Evolutionary conservation across 1,140 invertebrate species (phyloP), one percentile per base, ranked within the genome.

Genomic region (Linepithema humile): DNA sequence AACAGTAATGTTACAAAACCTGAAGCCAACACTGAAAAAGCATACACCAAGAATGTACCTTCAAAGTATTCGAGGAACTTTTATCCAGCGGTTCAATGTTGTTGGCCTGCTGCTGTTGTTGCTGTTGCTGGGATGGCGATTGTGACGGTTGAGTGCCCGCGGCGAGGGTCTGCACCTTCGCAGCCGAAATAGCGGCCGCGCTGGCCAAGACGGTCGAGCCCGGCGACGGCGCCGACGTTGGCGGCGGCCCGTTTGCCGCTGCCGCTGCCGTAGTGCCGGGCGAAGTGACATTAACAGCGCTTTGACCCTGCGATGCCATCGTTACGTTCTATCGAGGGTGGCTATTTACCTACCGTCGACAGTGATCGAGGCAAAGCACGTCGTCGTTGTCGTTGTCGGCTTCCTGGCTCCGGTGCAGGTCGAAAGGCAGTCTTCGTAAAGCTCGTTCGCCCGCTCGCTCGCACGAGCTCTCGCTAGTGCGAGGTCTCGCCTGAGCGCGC

Each of bases 1-100:
- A 64, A 23, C 32, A 40, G 4, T 23, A 10, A 29, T 17, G 23
- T 10, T 26, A 29, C 23, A 60, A 26, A 5, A 38, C 48, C 43
- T 48, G 29, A 20, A 23, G 32, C 38, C 10, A 50, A 69, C 20
- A 12, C 32, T 12, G 38, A 74, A 26, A 57, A 3, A 53, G 40
- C 1, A 3, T 57, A 48, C 1, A 0, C 10, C 10, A 43, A 10
- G 15, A 35, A n/a, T 7, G 17, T 91, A 94, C 94, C 91, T 94
- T 94, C 6, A 94, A 83, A 12, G 94, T 94, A 74, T 94, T 94
- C n/a, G 92, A 94, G 23, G 93, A 92, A 67, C 89, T 94, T 77
- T 94, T 94, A 72, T 94, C 93, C 43, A 94, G 83, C 7, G 91
- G 90, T 59, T 94, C 94, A 84, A 94, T 93, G 65, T 93, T 94